Evolutionary conservation across 1,140 invertebrate genomes (phyloP), one percentile per base, ranked within the genome.

Genomic region (Geopemphigus sp.): DNA sequence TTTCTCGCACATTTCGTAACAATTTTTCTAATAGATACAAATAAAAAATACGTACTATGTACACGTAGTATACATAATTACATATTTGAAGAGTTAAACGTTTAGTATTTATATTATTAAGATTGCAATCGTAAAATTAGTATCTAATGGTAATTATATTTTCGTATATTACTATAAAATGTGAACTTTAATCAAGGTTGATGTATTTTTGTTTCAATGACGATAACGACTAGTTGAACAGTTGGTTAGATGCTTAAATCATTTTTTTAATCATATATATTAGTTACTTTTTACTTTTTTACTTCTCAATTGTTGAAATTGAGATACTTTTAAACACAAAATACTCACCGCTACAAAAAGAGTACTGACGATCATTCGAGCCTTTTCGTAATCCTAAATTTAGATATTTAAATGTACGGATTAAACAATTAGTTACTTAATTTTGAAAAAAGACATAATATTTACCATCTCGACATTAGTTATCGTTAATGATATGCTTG

Each of bases 321-420:
- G 11, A 29, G 50, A 32, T 72, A 72, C 29, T 53, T 5, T 54
- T 47, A n/a, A 54, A 54, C 54, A 53, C 24, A 68, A 54, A 72
- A 19, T 39, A 78, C 74, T 61, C 61, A 78, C 74, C 26, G 56
- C n/a, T 50, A 78, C 26, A 22, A 78, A 61, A 57, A 57, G 63
- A 19, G 74, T 61, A 32, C 74, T 78, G 39, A 78, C 15, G 47
- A 78, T 26, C 74, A 78, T 78, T 78, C 61, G 74, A 63, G 74
- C 63, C 47, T 57, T 61, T 63, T 61, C 74, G 63, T 78, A 78
- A 78, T 78, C 45, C 74, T 78, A 61, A 63, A 39, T 39, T 39
- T 63, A 72, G 24, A 29, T 12, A 32, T 54, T 72, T 32, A 32
- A 53, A 72, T 54, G 45, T n/a, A 14, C 22, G 24, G 10, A 53